Conservation (phyloP, 2,797 vertebrate genomes). For the Acanthis flammea region DNA sequence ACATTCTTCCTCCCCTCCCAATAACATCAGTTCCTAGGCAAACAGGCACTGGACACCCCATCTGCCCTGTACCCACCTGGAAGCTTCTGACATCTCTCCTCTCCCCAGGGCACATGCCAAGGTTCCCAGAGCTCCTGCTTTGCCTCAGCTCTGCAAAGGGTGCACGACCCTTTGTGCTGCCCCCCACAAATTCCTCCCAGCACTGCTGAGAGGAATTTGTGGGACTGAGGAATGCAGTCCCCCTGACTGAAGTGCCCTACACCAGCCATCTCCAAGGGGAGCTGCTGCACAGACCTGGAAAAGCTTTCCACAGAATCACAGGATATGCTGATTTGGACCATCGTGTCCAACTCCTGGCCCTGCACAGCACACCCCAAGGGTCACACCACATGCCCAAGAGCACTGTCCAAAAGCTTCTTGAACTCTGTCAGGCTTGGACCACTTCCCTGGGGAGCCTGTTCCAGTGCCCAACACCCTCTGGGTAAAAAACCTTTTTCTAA, state of each 20-base stretch:
- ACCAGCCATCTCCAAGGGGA: neutral
- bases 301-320: neutral
- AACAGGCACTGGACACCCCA: neutral
- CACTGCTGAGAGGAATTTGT: neutral
- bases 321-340: neutral
- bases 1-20: slow-evolving; percentile 62
- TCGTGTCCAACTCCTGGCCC: neutral
- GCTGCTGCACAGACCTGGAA: neutral
- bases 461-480: neutral
- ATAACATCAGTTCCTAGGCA: slow-evolving; percentile 7
- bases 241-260: neutral
- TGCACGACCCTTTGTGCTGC: rapidly evolving
- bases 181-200: neutral
- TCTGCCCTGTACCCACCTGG: neutral
- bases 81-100: neutral
- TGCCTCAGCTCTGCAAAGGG: neutral
- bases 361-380: neutral
- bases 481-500: neutral
- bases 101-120: rapidly evolving
- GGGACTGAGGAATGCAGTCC: neutral
- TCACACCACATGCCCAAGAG: neutral
- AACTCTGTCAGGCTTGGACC: neutral
- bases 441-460: neutral
- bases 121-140: neutral
- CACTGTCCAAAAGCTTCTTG: neutral